Evolutionary conservation across 2,888 invertebrate species (phyloP), one percentile per base, ranked within the genome.

Genomic region (Argyresthia goedartella): DNA sequence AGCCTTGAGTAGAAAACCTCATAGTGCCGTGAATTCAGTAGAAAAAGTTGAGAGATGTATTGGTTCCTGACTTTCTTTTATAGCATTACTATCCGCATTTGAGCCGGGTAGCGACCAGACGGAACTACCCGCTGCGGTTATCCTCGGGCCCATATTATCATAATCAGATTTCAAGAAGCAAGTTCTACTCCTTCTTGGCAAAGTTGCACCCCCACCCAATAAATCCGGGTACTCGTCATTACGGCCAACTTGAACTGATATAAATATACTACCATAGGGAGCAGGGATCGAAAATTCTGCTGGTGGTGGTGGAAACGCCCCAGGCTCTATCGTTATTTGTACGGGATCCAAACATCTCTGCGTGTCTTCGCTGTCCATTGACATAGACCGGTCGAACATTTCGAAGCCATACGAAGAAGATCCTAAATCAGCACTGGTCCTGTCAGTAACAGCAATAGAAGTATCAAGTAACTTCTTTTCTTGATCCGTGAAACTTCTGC

Each of bases 81-180:
- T 69, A 14, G 58, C 57, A 57, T 60, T 58, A 45, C 61, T 72
- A 56, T 78, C 76, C 56, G 58, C 66, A 60, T 82, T 81, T 57
- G 77, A 73, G 56, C 77, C 94, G 57, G 94, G 93, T 59, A 96
- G 87, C 34, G 95, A 95, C 71, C 95, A 91, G 33, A 93, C 94
- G 8, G 95, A 95, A 71, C 94, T 95, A 49, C 96, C 96, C 57
- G 94, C 94, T 39, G 95, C 95, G 9, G 95, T 96, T 51, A 95
- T 94, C 58, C 95, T 89, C 51, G 95, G 93, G 8, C 95, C 95
- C 93, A 95, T 94, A 80, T 95, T 95, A 81, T 96, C 96, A 74
- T 96, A 95, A 56, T 93, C 92, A 52, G 92, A 91, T 69, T 88
- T 88, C 51, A 89, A 71, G 68, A 81, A 88, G 66, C 81, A 87